Base-by-base conservation (phyloP, 2,113 vertebrate species). In the Enhydra lutris region DNA sequence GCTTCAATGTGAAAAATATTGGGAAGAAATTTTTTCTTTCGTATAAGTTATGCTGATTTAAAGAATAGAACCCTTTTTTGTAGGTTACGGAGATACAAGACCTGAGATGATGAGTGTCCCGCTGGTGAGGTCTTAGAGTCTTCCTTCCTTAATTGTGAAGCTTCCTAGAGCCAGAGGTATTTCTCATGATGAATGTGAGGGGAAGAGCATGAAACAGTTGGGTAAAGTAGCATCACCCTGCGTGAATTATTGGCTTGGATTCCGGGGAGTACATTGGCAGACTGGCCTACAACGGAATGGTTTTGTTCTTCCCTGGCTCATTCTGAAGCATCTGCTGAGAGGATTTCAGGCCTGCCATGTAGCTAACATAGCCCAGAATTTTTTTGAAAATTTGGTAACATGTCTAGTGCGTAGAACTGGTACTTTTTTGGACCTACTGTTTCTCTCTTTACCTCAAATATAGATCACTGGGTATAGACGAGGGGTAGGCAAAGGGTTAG, bases 311-410 rank as follows among this genome's bases (percentile, higher is more conserved):
- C 84, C 11, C 50, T 92, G 29, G 71, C 45, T 76, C 12, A 39
- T 92, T 92, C 80, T 94, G 36, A 88, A 97, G 87, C 45, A 96
- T 91, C 74, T 95, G 34, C 50, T 91, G 45, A 76, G 39, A 92
- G 57, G 31, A 94, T 95, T 96, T 87, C 24, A 93, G 29, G 71
- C 42, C 20, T 78, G 3, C 29, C 11, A 10, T 36, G 11, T 76
- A 87, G 18, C 29, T 47, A 96, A n/a, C 8, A 80, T 4, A 81
- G 47, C n/a, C 31, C 47, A 71, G 13, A 94, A 81, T 55, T 61
- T 92, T 17, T 93, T 65, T 45, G 63, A 61, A 89, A 94, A 79
- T 59, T 47, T 55, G 39, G 83, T 10, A 93, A 57, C 73, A 45
- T 47, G 26, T 67, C 45, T 50, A 55, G 29, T 29, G 20, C 8